These are phyloP conservation scores for Polyodon spathula DNA, from an alignment of 2,113 vertebrate genomes.

Conservation along the genomic window DNA sequence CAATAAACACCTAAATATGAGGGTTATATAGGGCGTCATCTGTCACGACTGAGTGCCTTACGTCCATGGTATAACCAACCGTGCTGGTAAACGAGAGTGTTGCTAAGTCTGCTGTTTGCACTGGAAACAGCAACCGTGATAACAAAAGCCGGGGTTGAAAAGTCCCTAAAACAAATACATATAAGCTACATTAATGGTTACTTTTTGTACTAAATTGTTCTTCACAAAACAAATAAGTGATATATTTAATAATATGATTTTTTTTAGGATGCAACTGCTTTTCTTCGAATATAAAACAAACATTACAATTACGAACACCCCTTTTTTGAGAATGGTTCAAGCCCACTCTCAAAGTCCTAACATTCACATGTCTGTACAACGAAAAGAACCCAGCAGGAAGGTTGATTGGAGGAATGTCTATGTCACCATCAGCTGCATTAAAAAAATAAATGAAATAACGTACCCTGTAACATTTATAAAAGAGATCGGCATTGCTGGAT, in stretches of 20 bases:
- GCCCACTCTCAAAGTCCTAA: constrained; percentile 38
- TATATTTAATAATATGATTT: neutral
- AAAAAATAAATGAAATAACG: neutral
- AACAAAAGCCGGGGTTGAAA: neutral
- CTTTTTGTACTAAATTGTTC: too few relatives aligned
- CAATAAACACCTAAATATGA: too few relatives aligned
- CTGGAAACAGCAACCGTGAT: constrained; percentile 17
- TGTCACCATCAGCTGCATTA: constrained; percentile 1
- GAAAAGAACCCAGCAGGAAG: constrained; percentile 12
- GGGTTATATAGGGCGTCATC: too few relatives aligned
- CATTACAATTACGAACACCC: constrained; percentile 13
- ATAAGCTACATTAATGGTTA: too few relatives aligned
- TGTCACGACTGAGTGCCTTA: too few relatives aligned
- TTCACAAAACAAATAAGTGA: too few relatives aligned
- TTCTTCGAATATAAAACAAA: neutral
- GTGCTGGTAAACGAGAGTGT: constrained; percentile 33
- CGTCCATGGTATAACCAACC: constrained; percentile 20
- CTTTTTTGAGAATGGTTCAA: constrained; percentile 38
- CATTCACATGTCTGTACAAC: constrained; percentile 21
- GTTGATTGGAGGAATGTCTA: constrained; percentile 4
- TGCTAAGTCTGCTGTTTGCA: constrained; percentile 19
- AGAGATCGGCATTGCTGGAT: neutral
- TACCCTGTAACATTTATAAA: neutral
- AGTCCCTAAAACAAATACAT: neutral
- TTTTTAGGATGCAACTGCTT: neutral